Percentiles rank a stretch among this genome's conserved stretches.
These are phyloP conservation scores for Tipula helvola DNA, from an alignment of 2,888 invertebrate species.

Conservation along the genomic window DNA sequence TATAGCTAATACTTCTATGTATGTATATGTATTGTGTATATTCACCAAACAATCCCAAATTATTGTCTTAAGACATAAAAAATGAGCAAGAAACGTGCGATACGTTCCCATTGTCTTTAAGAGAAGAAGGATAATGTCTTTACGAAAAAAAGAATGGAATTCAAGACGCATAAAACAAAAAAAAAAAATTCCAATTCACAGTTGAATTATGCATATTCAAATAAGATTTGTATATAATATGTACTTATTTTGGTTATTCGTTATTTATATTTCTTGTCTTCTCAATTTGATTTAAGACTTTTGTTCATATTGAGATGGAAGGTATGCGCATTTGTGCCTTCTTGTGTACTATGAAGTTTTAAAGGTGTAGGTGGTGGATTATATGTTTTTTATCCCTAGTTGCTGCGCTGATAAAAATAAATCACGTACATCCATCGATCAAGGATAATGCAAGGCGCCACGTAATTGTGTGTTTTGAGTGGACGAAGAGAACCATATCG, in stretches of 20 bases:
- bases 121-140: not conserved
- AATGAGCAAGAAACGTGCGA: not conserved
- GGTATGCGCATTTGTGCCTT: not conserved
- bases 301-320: not conserved
- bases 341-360: not conserved
- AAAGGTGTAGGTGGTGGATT: not conserved
- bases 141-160: not conserved
- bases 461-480: not conserved
- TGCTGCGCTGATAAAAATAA: not conserved
- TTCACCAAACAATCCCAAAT: not conserved
- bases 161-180: not conserved
- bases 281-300: not conserved
- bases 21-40: too few relatives aligned
- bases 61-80: not conserved
- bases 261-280: not conserved
- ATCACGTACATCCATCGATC: not conserved
- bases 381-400: not conserved
- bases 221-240: not conserved
- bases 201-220: slow-evolving; percentile 9
- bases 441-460: not conserved
- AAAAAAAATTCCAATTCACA: not conserved
- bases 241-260: not conserved
- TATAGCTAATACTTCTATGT: not conserved
- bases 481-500: not conserved
- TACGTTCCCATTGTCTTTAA: not conserved